Evolutionary conservation across 2,113 vertebrate species (phyloP).

Genomic region (Neofelis nebulosa): DNA sequence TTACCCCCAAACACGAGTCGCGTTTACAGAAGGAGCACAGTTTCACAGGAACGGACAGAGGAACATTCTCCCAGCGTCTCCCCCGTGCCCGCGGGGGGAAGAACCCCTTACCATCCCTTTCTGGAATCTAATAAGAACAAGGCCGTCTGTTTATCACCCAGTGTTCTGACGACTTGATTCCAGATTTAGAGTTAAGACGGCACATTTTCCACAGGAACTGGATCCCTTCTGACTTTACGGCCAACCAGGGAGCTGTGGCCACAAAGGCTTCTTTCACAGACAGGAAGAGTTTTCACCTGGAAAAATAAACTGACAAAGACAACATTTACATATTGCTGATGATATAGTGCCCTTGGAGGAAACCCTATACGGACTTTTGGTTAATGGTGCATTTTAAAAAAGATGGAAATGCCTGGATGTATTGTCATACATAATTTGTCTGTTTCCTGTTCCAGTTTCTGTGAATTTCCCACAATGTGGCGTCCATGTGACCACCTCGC

Average conservation of each 20-base stretch:
- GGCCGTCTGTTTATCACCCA: neutral
- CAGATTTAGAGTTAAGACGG: conserved; percentile 47
- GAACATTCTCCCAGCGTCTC: rapidly evolving
- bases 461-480: neutral
- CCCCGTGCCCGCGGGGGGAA: rapidly evolving
- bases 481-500: neutral
- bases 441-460: neutral
- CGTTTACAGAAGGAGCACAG: neutral
- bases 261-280: conserved; percentile 64
- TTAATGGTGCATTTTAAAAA: conserved; percentile 65
- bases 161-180: neutral
- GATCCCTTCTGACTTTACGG: conserved; percentile 47
- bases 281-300: conserved; percentile 64
- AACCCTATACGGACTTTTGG: neutral
- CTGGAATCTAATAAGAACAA: neutral
- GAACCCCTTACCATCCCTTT: neutral
- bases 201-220: neutral
- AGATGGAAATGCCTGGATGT: neutral
- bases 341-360: conserved; percentile 41
- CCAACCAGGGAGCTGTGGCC: conserved; percentile 41
- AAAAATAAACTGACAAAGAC: conserved; percentile 71
- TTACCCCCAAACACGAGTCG: rapidly evolving
- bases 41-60: neutral
- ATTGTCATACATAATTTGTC: neutral
- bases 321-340: conserved; percentile 63